Base-by-base conservation (phyloP, 2,113 vertebrate species). In the Leptocoma aspasia region DNA sequence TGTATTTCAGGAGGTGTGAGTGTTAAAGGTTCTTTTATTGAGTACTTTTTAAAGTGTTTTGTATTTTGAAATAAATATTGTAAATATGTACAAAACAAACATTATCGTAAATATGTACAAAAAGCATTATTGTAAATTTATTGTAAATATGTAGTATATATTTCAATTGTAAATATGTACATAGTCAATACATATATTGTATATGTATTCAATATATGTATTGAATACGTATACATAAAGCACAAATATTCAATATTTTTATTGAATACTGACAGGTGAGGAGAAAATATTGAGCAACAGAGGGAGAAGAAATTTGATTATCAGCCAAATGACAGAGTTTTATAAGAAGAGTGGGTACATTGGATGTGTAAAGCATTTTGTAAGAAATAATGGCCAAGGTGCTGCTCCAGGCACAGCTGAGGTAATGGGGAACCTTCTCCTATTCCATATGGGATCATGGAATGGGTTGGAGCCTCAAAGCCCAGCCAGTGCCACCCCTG, bases 401-500 rank as follows among this genome's bases (percentile, higher is more conserved):
- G 5, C 26, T 85, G 73, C 53, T 39, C 15, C 9, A 72, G 44
- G 7, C 23, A 13, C 9, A 14, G 7, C 37, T 39, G 31, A 15
- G 15, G 9, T 50, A 44, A 56, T 17, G 54, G 37, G 72, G 64
- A 9, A 30, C 6, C 18, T 1, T 60, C 13, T 84, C 30, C 33
- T 49, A 0, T 53, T 79, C 28, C 44, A 15, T 2, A 13, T 15
- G 52, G 83, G 61, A 39, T 33, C 19, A 4, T 23, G 47, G 83
- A 61, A 45, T 52, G 33, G 6, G 8, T 68, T 68, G 54, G 54
- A n/a, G n/a, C 4, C 10, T 66, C 7, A 24, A 42, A 66, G 0
- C 0, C 0, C 22, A 68, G 1, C 12, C 61, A 42, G 13, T 30
- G 1, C 13, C 66, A 60, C 2, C 20, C 20, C 37, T 31, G 56